Conservation (phyloP, 2,888 invertebrate species). For the Campoletis raptor region DNA sequence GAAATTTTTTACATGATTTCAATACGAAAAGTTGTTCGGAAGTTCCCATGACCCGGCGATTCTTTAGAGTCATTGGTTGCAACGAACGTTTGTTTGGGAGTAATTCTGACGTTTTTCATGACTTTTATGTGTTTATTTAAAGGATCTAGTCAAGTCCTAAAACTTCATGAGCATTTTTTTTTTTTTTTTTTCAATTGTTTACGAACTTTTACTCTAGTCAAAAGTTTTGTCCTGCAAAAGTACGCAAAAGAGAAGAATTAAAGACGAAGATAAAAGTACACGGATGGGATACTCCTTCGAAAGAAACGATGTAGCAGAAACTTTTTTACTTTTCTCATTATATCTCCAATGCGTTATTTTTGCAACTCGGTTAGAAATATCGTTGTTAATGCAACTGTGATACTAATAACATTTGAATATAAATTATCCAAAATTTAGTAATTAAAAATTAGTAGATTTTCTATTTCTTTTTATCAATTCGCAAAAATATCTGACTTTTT, state of each 20-base stretch:
- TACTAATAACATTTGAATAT: too few relatives aligned
- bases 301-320: background rate
- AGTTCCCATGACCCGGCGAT: background rate
- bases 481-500: too few relatives aligned
- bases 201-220: background rate
- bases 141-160: background rate
- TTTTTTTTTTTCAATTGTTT: background rate
- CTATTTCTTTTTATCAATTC: too few relatives aligned
- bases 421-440: too few relatives aligned
- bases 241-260: background rate
- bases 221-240: background rate
- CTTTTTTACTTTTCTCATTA: background rate
- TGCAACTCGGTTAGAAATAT: too few relatives aligned
- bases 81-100: background rate
- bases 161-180: background rate
- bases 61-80: background rate
- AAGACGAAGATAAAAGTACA: background rate
- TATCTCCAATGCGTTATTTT: background rate
- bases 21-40: background rate
- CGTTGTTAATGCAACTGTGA: too few relatives aligned
- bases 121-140: background rate
- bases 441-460: too few relatives aligned
- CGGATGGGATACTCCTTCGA: background rate
- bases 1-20: background rate
- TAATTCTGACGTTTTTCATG: background rate